Percentiles rank a stretch among this genome's conserved stretches.
Conservation (phyloP, 2,113 vertebrate genomes). For the Siniperca knerii region DNA sequence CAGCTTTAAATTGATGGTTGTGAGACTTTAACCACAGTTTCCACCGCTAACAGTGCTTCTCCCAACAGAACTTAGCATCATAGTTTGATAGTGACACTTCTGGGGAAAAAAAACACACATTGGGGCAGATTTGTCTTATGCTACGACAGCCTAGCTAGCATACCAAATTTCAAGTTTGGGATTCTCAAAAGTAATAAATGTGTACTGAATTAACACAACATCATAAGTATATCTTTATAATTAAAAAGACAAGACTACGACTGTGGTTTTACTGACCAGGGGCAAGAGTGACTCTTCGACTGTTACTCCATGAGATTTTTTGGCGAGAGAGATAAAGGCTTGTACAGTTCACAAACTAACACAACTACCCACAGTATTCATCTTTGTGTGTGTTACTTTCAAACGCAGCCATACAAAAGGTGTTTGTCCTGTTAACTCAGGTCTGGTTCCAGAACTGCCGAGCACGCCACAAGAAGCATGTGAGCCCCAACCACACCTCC, state of each 20-base stretch:
- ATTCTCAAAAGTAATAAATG: too few relatives aligned
- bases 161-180: too few relatives aligned
- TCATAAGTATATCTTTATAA: too few relatives aligned
- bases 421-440: conserved; percentile 75
- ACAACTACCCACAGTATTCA: background rate
- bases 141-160: background rate
- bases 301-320: background rate
- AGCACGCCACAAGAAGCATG: conserved; percentile 96
- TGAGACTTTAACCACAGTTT: background rate
- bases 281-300: background rate
- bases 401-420: background rate
- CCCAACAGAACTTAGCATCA: background rate
- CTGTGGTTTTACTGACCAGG: background rate
- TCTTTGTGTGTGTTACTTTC: background rate
- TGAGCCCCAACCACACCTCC: conserved; percentile 91
- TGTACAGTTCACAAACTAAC: background rate
- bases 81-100: background rate
- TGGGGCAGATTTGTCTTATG: background rate
- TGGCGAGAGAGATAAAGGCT: background rate
- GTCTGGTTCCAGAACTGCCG: conserved; percentile 99
- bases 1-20: background rate
- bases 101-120: background rate
- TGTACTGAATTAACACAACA: too few relatives aligned
- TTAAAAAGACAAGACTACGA: too few relatives aligned
- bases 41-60: too few relatives aligned